A percentile compares a stretch with the other conserved stretches of the same genome.
Conservation (phyloP, 1,140 invertebrate genomes). For the Diorhabda carinulata region DNA sequence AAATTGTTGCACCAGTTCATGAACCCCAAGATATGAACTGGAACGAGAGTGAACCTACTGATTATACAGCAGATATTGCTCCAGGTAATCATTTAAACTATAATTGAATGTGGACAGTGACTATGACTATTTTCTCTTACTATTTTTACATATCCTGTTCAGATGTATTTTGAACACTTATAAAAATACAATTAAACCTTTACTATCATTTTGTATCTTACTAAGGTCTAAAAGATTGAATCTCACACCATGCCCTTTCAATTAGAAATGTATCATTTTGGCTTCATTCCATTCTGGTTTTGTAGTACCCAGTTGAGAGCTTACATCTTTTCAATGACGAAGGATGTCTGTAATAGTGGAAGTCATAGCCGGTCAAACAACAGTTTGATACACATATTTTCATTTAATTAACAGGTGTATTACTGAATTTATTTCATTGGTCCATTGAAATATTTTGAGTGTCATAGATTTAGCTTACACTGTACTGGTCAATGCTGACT, state of each 20-base stretch:
- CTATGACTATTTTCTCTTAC: neutral
- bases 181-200: neutral
- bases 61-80: conserved; percentile 27
- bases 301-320: too few relatives aligned
- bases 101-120: too few relatives aligned
- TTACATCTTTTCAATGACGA: too few relatives aligned
- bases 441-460: too few relatives aligned
- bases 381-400: too few relatives aligned
- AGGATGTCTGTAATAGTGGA: too few relatives aligned
- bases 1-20: conserved; percentile 26
- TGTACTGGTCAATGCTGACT: too few relatives aligned
- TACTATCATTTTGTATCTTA: neutral
- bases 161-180: neutral
- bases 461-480: too few relatives aligned
- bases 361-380: too few relatives aligned
- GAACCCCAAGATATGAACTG: conserved; percentile 32
- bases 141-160: neutral
- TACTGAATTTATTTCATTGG: too few relatives aligned
- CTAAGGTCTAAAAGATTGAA: neutral
- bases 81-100: conserved; percentile 28
- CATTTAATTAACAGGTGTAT: too few relatives aligned
- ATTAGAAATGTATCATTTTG: neutral
- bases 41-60: conserved; percentile 24
- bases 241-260: neutral
- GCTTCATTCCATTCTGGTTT: neutral